These are phyloP conservation scores for Donacobius atricapilla DNA, from an alignment of 2,113 vertebrate species.

Conservation along the genomic window DNA sequence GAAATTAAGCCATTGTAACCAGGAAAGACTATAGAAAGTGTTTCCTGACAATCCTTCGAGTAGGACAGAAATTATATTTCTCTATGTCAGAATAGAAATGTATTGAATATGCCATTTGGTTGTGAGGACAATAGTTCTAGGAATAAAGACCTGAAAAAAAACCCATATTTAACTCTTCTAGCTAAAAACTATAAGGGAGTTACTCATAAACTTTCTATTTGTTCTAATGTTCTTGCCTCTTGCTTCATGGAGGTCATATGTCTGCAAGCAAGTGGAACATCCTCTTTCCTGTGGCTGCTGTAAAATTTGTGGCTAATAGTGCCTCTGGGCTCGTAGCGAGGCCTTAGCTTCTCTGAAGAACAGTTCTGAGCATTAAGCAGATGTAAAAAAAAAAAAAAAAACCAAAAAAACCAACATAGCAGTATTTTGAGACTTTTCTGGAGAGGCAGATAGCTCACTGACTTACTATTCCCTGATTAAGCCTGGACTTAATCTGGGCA, in stretches of 20 bases:
- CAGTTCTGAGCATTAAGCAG: background rate
- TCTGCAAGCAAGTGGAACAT: background rate
- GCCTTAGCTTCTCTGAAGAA: background rate
- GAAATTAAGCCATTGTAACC: background rate
- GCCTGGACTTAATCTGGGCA: background rate
- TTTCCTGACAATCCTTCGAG: background rate
- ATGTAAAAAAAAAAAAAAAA: background rate
- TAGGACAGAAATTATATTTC: background rate
- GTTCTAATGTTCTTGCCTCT: background rate
- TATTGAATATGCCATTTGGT: background rate
- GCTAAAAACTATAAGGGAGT: background rate
- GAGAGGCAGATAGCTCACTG: background rate
- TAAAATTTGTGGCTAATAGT: background rate
- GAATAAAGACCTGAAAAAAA: background rate
- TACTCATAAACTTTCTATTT: background rate
- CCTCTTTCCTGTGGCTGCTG: background rate
- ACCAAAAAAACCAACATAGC: background rate
- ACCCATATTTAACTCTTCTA: background rate
- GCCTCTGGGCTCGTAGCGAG: background rate
- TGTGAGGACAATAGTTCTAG: background rate
- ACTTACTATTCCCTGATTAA: background rate
- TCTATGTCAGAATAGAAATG: background rate
- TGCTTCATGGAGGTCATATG: rapidly evolving
- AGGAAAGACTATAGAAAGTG: background rate
- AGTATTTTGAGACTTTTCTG: background rate